Base-by-base conservation (phyloP, 1,140 invertebrate species). In the Diachasmimorpha longicaudata region DNA sequence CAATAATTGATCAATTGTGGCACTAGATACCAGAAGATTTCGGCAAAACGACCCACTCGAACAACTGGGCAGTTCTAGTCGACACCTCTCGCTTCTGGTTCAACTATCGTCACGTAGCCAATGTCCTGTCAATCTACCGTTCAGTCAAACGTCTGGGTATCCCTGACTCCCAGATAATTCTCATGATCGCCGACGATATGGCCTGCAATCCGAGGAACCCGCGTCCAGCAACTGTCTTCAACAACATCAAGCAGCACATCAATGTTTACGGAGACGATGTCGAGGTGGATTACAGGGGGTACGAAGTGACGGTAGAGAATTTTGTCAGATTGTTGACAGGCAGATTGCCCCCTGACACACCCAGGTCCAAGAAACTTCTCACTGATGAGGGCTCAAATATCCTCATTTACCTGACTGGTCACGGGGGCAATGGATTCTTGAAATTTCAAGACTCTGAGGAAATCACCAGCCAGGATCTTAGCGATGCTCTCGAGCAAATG, bases 381-480 rank as follows among this genome's bases (percentile, higher is more conserved):
- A 98, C 98, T 0, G 98, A 99, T 90, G 97, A 99, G 85, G 95
- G 96, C 6, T 99, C 97, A 84, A 99, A 99, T 89, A 96, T 99
- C 66, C 89, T 99, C 0, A 97, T 99, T 80, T 99, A 99, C 88
- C 92, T 99, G 82, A 96, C 94, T 77, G 97, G 98, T 0, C 99
- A 99, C 90, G 99, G 99, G 16, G 99, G 98, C 39, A 98, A 99
- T 91, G 98, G 98, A 0, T 99, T 99, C 85, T 89, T 99, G 0
- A 99, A 99, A 88, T 99, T 99, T 86, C 99, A 99, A 91, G 99
- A 99, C 89, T 96, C 97, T 0, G 98, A 99, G 88, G 99, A 99
- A 90, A 96, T 99, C 11, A 99, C 98, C n/a, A 98, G 96, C 89
- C 95, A 98, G 83, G 99, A 99, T 86, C 90, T 99, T 78, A 98